Evolutionary conservation across 23 tunicate genomes (phyloP).

Genomic region (Diplosoma virens): DNA sequence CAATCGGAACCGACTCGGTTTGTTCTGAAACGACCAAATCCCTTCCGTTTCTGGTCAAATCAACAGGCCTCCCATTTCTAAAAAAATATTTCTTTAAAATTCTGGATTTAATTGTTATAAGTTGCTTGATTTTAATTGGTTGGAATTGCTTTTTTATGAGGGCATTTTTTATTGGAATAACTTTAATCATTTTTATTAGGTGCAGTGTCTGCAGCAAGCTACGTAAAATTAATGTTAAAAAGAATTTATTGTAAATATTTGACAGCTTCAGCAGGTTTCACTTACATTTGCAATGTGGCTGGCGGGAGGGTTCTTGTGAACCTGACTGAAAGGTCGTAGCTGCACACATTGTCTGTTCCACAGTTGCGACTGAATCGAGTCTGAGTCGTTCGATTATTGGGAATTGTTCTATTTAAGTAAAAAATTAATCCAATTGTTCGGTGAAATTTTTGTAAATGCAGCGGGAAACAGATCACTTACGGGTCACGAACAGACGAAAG

Average conservation of each 20-base stretch:
- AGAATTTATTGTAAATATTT: too few relatives aligned
- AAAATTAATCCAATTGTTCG: too few relatives aligned
- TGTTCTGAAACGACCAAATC: conserved; percentile 34
- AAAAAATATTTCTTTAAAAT: too few relatives aligned
- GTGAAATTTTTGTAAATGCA: background rate
- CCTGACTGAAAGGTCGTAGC: conserved; percentile 23
- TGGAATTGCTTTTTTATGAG: too few relatives aligned
- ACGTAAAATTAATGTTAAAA: too few relatives aligned
- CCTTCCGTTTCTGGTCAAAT: conserved; percentile 37
- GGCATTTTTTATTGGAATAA: too few relatives aligned
- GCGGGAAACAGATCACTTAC: conserved; percentile 44
- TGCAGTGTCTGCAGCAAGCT: too few relatives aligned
- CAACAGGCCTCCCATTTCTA: conserved; percentile 4
- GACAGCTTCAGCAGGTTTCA: too few relatives aligned
- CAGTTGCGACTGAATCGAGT: conserved; percentile 43
- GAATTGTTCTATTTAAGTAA: conserved; percentile 13
- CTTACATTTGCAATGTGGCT: background rate
- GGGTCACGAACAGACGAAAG: conserved; percentile 80
- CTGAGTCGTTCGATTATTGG: background rate
- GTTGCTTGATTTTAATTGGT: too few relatives aligned
- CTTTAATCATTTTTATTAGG: too few relatives aligned
- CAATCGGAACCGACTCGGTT: conserved; percentile 29
- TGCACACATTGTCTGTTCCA: conserved; percentile 49
- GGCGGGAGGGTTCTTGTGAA: conserved; percentile 18
- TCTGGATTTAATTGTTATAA: too few relatives aligned